Evolutionary conservation across 2,797 vertebrate genomes (phyloP).

Genomic region (Alcedo atthis): DNA sequence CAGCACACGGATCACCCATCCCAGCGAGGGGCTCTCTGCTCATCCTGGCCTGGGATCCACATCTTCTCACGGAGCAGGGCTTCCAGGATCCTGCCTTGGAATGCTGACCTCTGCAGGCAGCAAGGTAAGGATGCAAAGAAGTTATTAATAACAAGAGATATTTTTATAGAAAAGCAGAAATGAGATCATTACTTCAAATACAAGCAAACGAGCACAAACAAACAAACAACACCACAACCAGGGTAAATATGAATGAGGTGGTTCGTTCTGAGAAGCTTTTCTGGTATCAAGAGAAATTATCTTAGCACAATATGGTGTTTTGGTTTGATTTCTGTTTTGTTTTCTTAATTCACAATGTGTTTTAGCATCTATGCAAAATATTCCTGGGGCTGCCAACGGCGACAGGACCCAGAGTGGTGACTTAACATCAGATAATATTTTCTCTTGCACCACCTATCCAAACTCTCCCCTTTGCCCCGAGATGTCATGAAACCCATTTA

Average conservation of each 20-base stretch:
- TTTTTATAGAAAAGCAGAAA: neutral
- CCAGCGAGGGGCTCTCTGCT: neutral
- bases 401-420: neutral
- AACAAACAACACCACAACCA: neutral
- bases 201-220: neutral
- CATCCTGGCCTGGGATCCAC: neutral
- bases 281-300: neutral
- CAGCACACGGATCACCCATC: neutral
- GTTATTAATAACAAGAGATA: accelerated
- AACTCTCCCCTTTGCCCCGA: neutral
- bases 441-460: neutral
- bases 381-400: constrained; percentile 18
- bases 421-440: neutral
- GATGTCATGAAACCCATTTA: neutral
- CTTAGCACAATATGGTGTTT: constrained; percentile 41
- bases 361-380: constrained; percentile 14
- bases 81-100: neutral
- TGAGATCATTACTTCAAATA: neutral
- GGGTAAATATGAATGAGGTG: neutral
- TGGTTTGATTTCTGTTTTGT: constrained; percentile 10
- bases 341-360: constrained; percentile 17
- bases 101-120: neutral
- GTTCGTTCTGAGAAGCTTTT: neutral
- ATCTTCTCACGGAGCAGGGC: neutral
- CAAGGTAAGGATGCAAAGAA: neutral